phyloP scores from a whole-genome alignment of 2,797 vertebrate genomes.

The Anas bernieri region DNA sequence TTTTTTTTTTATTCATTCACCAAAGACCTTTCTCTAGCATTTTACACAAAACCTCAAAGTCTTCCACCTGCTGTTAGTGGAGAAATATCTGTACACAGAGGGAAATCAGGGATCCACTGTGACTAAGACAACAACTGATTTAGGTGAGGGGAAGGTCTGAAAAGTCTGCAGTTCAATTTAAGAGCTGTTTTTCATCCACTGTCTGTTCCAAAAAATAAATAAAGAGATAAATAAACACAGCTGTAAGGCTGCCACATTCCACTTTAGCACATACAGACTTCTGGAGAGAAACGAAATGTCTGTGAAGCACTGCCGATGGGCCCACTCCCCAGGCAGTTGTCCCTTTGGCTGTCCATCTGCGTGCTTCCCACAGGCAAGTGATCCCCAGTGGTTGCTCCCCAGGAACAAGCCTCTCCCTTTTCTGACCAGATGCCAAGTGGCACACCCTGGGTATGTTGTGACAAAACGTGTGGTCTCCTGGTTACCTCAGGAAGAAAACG shows the following conservation, averaged over 20 bases:
- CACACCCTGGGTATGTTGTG: background rate
- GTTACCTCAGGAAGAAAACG: background rate
- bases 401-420: background rate
- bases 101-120: background rate
- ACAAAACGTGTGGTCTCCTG: background rate
- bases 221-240: background rate
- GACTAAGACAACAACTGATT: background rate
- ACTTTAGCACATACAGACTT: rapidly evolving
- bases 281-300: background rate
- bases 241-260: background rate
- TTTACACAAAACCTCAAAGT: background rate
- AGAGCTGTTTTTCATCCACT: background rate
- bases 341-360: rapidly evolving
- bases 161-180: background rate
- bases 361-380: background rate
- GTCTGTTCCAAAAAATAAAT: background rate
- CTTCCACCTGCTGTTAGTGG: background rate
- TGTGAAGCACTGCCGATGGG: background rate
- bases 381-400: background rate
- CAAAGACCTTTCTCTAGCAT: background rate
- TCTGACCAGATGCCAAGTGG: background rate
- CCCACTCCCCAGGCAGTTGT: background rate
- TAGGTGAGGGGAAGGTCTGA: background rate
- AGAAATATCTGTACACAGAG: background rate
- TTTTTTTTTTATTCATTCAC: background rate